Evolutionary conservation across 2,113 vertebrate genomes (phyloP).

Genomic region (Ranitomeya variabilis): DNA sequence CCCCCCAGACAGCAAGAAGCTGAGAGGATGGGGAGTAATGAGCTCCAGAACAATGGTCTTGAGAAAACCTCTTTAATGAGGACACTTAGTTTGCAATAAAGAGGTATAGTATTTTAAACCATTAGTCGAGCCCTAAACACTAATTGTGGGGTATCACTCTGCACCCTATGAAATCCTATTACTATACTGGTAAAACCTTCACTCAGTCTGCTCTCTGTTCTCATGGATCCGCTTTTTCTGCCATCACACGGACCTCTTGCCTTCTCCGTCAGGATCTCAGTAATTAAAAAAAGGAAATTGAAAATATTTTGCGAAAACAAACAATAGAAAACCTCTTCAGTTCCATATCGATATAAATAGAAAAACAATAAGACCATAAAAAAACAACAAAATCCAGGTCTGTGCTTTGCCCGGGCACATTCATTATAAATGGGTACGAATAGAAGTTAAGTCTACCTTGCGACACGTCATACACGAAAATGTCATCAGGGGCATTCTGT

Average conservation of each 20-base stretch:
- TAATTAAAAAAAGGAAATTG: constrained; percentile 8
- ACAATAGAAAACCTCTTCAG: background rate
- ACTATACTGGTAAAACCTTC: background rate
- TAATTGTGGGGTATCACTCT: background rate
- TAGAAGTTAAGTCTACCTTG: constrained; percentile 8
- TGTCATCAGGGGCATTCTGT: too few relatives aligned
- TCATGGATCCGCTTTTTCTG: background rate
- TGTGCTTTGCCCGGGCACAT: background rate
- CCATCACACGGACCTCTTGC: background rate
- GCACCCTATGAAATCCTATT: background rate
- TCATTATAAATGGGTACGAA: constrained; percentile 5
- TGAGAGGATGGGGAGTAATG: too few relatives aligned
- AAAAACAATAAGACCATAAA: background rate
- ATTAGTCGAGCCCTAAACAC: background rate
- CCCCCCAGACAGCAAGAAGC: too few relatives aligned
- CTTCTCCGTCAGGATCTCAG: background rate
- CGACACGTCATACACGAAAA: background rate
- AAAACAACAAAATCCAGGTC: background rate
- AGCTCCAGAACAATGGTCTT: too few relatives aligned
- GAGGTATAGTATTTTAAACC: background rate
- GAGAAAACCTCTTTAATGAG: too few relatives aligned
- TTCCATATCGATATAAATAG: background rate
- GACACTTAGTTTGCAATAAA: background rate
- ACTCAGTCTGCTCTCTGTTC: background rate
- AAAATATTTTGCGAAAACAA: constrained; percentile 1